Percentiles rank a stretch among this genome's conserved stretches.
Conservation (phyloP, 2,888 invertebrate genomes). For the Troides oblongomaculatus region DNA sequence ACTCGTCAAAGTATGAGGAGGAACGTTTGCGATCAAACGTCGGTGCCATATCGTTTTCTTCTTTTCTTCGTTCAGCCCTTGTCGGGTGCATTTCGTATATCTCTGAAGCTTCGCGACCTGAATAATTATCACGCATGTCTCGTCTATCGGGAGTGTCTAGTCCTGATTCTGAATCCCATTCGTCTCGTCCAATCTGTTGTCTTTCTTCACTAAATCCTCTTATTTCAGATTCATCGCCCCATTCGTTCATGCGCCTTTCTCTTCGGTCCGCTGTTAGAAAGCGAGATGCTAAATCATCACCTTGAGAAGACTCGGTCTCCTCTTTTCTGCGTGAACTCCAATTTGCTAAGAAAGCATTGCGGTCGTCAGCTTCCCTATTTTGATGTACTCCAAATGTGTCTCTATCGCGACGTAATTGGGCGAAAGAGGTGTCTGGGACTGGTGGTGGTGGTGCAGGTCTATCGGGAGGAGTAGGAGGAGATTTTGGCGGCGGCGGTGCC, state of each 20-base stretch:
- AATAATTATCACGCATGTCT: constrained; percentile 62
- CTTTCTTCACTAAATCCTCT: constrained; percentile 61
- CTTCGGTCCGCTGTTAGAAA: constrained; percentile 68
- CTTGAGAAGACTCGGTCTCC: constrained; percentile 59
- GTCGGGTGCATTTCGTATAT: constrained; percentile 72
- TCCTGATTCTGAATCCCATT: constrained; percentile 75
- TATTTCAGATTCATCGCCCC: constrained; percentile 69
- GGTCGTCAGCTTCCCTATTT: constrained; percentile 79
- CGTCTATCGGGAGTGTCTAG: constrained; percentile 54
- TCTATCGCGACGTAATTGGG: constrained; percentile 84
- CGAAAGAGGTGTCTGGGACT: constrained; percentile 80
- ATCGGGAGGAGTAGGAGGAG: constrained; percentile 78
- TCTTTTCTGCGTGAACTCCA: constrained; percentile 73
- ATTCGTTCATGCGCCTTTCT: constrained; percentile 59
- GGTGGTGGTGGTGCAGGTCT: constrained; percentile 75
- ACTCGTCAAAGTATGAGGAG: constrained; percentile 65
- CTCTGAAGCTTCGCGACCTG: constrained; percentile 70
- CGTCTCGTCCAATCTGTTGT: constrained; percentile 61
- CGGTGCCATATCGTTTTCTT: constrained; percentile 62
- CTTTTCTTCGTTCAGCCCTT: constrained; percentile 59
- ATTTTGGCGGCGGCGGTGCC: constrained; percentile 82
- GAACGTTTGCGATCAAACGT: constrained; percentile 64
- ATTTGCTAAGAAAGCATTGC: constrained; percentile 75
- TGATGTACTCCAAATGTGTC: constrained; percentile 88
- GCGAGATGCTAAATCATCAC: constrained; percentile 67